Base-by-base conservation (phyloP, 2,113 vertebrate genomes). In the Brienomyrus longianalis region DNA sequence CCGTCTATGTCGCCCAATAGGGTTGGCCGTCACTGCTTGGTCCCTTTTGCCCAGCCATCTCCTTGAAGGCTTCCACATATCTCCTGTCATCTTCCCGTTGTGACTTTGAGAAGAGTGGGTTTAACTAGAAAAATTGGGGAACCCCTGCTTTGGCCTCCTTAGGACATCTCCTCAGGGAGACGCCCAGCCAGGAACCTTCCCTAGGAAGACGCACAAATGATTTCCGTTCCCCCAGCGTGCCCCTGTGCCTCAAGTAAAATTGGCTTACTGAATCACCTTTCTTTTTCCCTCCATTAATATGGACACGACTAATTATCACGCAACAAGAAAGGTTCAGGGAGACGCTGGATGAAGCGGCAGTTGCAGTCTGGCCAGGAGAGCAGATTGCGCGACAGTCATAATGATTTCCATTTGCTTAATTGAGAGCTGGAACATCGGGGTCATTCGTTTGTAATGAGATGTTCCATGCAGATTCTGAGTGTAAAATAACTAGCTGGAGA, bases 361-460 rank as follows among this genome's bases (percentile, higher is more conserved):
- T 19, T 2, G 31, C 35, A 19, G 74, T 54, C 70, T 89, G 31
- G 31, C 21, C 17, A 45, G 62, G 5, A 80, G 88, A 89, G 48
- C 66, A 80, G 88, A 35, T 74, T 80, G 27, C 39, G 19, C 6
- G 35, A 52, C 39, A 15, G 23, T 84, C 52, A 47, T 84, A 84
- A 83, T 56, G 77, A 83, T 84, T 56, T 59, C 88, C 88, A 56
- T 59, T 89, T 59, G 35, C 70, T 80, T 80, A 52, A 54, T 59
- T 70, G 88, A 80, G 48, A 83, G 39, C 74, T 51, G 19, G 27
- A 43, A 50, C 51, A 45, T 48, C 21, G 1, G 89, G 80, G 50
- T 39, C 74, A 80, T 51, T 39, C 7, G 31, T 43, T 56, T 74
- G 54, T 52, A n/a, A 56, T 66, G 4, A 45, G 21, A 11, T 47